Base-by-base conservation (phyloP, 2,113 vertebrate genomes). In the Chascanopsetta lugubris region DNA sequence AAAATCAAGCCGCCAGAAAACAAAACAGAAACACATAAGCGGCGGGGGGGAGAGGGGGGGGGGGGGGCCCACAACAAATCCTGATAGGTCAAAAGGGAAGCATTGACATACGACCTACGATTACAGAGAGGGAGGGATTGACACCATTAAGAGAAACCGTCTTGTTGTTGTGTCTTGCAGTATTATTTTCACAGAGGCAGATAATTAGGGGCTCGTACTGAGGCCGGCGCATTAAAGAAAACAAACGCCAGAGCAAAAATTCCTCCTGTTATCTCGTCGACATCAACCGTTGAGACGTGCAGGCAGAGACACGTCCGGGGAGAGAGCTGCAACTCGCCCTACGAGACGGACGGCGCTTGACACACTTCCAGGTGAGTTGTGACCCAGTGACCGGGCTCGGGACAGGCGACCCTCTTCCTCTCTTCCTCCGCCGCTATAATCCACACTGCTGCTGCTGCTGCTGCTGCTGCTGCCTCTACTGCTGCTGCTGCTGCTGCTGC, bases 311-410 rank as follows among this genome's bases (percentile, higher is more conserved):
- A 30, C 22, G 20, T 18, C 42, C 8, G n/a, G 25, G 22, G 17
- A 54, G 53, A 38, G 40, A 18, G 3, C 47, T n/a, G 1, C 2
- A 49, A 50, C n/a, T 29, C 32, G 30, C n/a, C n/a, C n/a, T n/a
- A n/a, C n/a, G n/a, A n/a, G n/a, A n/a, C n/a, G n/a, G n/a, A n/a
- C n/a, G n/a, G n/a, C n/a, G n/a, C n/a, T n/a, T n/a, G n/a, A 59
- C 75, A 71, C 42, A 63, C 63, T 62, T 79, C 45, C 15, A 63
- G 34, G 50, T 65, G 59, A 69, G 75, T 76, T 72, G 49, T 81
- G 88, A 87, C 83, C 86, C 68, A 85, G 64, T 87, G 86, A 85
- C 88, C 80, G 84, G n/a, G 58, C 61, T 56, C 51, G 60, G 61
- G 58, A 38, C 53, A 75, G 4, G 29, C 62, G 62, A 55, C 70